phyloP scores from a whole-genome alignment of 2,113 vertebrate genomes.

The Cromileptes altivelis region DNA sequence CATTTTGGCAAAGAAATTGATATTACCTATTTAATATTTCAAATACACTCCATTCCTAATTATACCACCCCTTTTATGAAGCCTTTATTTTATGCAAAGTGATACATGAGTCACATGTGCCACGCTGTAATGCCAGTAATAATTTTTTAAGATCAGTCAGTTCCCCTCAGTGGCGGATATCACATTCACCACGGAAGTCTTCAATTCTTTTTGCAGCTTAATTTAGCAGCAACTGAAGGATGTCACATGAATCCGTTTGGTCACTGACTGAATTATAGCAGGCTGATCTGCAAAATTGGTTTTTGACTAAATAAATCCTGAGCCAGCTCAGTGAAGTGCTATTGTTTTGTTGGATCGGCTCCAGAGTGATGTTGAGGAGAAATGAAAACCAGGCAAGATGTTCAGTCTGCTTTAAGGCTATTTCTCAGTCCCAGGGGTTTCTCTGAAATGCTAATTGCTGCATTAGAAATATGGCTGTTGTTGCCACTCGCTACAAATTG shows the following conservation, averaged over 20 bases:
- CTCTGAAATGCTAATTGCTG: conserved; percentile 79
- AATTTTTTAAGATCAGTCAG: conserved; percentile 27
- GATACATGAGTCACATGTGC: conserved; percentile 19
- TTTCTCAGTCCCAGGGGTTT: conserved; percentile 70
- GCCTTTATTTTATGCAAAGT: conserved; percentile 40
- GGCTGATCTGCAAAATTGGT: conserved; percentile 68
- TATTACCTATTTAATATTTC: conserved; percentile 52
- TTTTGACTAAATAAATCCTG: conserved; percentile 66
- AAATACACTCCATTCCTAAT: conserved; percentile 44
- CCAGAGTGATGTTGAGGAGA: conserved; percentile 58
- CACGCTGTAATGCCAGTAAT: conserved; percentile 36
- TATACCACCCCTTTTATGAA: conserved; percentile 20
- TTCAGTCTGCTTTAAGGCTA: conserved; percentile 73
- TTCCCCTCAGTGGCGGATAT: conserved; percentile 25
- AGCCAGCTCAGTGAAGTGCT: conserved; percentile 61
- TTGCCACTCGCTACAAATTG: conserved; percentile 75
- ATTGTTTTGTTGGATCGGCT: conserved; percentile 68
- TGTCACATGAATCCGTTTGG: conserved; percentile 49
- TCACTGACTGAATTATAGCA: conserved; percentile 58
- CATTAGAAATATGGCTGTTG: conserved; percentile 76
- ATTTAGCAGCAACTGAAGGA: conserved; percentile 56
- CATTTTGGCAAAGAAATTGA: conserved; percentile 37
- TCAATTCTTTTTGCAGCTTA: conserved; percentile 43
- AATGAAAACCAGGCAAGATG: conserved; percentile 75
- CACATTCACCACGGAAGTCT: conserved; percentile 38